These are phyloP conservation scores for Lysandra bellargus DNA, from an alignment of 2,888 invertebrate species.

Conservation along the genomic window DNA sequence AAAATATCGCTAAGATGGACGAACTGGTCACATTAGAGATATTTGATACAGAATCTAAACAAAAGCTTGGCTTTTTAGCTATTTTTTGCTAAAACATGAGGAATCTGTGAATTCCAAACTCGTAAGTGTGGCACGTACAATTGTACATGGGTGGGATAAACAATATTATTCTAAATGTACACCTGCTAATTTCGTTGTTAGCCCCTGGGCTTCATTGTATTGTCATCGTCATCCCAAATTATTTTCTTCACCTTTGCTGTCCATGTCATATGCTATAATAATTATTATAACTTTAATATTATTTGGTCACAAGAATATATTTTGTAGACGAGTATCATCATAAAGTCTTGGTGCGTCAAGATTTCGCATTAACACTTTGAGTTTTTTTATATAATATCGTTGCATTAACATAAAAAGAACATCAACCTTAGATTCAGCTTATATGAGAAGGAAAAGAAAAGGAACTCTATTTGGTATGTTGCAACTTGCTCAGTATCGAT, in stretches of 20 bases:
- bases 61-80: background rate
- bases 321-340: slow-evolving; percentile 13
- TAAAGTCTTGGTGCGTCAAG: slow-evolving; percentile 42
- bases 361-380: slow-evolving; percentile 43
- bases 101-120: background rate
- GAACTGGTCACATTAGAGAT: too few relatives aligned
- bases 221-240: background rate
- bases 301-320: background rate
- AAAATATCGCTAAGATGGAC: too few relatives aligned
- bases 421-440: slow-evolving; percentile 45
- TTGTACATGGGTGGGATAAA: background rate
- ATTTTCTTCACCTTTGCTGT: slow-evolving; percentile 5
- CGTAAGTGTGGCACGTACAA: background rate
- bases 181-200: slow-evolving; percentile 20
- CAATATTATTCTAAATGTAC: background rate
- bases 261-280: slow-evolving; percentile 22
- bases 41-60: too few relatives aligned
- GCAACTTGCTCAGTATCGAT: too few relatives aligned
- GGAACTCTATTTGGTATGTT: background rate
- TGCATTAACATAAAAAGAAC: slow-evolving; percentile 43
- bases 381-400: too few relatives aligned
- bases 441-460: slow-evolving; percentile 43
- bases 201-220: slow-evolving; percentile 29
- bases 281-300: slow-evolving; percentile 16
- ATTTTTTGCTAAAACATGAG: background rate